phyloP scores from a whole-genome alignment of 2,797 vertebrate genomes.

The Glyptemys insculpta region DNA sequence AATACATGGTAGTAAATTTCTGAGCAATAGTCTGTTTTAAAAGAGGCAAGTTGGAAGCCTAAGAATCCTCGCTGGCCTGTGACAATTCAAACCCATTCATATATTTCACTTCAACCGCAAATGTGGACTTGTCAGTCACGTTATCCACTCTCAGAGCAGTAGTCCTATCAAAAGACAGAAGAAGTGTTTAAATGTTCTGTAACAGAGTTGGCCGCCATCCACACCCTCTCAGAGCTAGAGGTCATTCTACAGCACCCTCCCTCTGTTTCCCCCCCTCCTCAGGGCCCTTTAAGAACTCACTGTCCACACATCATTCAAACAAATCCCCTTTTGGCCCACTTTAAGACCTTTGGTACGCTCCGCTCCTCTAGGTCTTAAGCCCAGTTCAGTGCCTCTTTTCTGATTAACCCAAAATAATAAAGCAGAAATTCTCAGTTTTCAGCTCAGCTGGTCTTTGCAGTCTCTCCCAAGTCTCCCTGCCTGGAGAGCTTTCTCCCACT shows the following conservation, averaged over 20 bases:
- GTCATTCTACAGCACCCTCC: neutral
- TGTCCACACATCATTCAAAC: neutral
- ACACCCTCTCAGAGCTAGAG: neutral
- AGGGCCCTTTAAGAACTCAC: neutral
- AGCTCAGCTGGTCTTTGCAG: neutral
- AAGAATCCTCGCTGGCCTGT: neutral
- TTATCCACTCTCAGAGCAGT: neutral
- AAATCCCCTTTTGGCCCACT: neutral
- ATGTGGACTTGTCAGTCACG: neutral
- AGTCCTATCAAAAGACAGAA: neutral
- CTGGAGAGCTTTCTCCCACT: neutral
- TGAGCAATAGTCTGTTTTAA: neutral
- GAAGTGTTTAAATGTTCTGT: neutral
- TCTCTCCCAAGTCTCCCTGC: neutral
- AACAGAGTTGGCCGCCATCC: neutral
- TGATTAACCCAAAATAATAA: neutral
- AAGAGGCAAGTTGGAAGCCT: constrained; percentile 5
- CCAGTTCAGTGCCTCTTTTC: neutral
- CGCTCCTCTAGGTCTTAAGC: neutral
- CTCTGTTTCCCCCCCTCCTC: neutral
- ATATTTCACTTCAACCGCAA: neutral
- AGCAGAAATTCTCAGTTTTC: neutral
- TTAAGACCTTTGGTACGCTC: neutral
- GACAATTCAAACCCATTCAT: constrained; percentile 24
- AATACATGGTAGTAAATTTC: constrained; percentile 31